Conservation (phyloP, 2,113 vertebrate genomes). For the Platysternon megacephalum region DNA sequence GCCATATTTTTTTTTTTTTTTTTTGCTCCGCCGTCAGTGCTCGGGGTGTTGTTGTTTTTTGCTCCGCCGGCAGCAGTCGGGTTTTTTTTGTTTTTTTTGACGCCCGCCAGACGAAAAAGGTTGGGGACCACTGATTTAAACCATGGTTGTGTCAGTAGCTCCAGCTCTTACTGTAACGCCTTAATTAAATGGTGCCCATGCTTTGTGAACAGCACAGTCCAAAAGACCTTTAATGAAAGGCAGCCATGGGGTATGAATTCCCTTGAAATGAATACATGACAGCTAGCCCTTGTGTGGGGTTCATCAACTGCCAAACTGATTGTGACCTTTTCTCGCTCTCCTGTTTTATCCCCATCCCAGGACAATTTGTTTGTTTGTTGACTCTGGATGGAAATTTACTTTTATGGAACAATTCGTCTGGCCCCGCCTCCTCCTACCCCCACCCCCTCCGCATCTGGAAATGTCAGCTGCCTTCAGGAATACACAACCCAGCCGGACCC, state of each 20-base stretch:
- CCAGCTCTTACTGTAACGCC: background rate
- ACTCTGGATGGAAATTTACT: background rate
- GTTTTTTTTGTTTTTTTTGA: too few relatives aligned
- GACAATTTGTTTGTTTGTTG: background rate
- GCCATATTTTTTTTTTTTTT: too few relatives aligned
- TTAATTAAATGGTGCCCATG: background rate
- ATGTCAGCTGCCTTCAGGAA: background rate
- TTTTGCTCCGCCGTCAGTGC: too few relatives aligned
- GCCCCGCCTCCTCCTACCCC: background rate
- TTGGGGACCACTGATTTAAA: too few relatives aligned
- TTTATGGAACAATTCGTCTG: background rate
- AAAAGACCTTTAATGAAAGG: background rate
- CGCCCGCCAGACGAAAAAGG: too few relatives aligned
- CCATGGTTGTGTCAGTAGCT: background rate
- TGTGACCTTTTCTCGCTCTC: background rate
- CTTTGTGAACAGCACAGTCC: background rate
- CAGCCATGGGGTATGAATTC: background rate
- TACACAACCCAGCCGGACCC: background rate
- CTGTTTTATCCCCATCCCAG: background rate
- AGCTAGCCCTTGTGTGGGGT: background rate
- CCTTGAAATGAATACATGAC: background rate
- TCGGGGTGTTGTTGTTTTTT: too few relatives aligned
- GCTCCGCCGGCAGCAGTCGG: too few relatives aligned
- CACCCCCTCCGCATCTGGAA: background rate
- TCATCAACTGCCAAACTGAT: background rate